A percentile compares a stretch with the other conserved stretches of the same genome.
phyloP scores from a whole-genome alignment of 2,797 vertebrate species.

The Diplodus puntazzo region DNA sequence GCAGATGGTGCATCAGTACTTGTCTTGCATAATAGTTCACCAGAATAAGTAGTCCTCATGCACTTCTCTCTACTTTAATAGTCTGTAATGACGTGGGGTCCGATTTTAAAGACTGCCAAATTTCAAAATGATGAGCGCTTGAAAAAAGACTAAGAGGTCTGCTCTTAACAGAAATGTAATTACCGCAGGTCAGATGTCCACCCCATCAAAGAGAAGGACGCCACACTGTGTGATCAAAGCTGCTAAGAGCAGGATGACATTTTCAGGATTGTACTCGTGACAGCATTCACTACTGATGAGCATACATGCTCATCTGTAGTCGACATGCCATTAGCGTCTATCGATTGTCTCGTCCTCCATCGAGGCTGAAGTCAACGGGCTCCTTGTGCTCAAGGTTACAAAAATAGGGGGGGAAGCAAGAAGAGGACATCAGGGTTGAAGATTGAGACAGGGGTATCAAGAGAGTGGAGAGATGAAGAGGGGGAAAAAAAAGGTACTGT shows the following conservation, averaged over 20 bases:
- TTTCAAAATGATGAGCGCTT: conserved; percentile 10
- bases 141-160: conserved; percentile 11
- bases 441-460: not conserved
- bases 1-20: conserved; percentile 24
- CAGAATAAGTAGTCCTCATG: conserved; percentile 6
- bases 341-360: conserved; percentile 59
- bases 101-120: not conserved
- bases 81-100: not conserved
- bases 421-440: conserved; percentile 18
- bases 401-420: conserved; percentile 20
- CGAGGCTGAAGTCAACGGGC: conserved; percentile 50
- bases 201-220: conserved; percentile 16
- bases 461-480: not conserved
- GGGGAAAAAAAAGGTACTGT: not conserved
- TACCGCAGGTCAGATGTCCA: conserved; percentile 12
- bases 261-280: conserved; percentile 33
- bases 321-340: conserved; percentile 48
- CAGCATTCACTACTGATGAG: conserved; percentile 45
- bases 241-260: conserved; percentile 29
- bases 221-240: conserved; percentile 29
- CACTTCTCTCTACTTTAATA: not conserved
- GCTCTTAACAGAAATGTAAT: conserved; percentile 37
- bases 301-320: conserved; percentile 46
- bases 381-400: conserved; percentile 41
- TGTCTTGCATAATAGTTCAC: conserved; percentile 15